A percentile compares a stretch with the other conserved stretches of the same genome.
These are phyloP conservation scores for Ganaspis sp. DNA, from an alignment of 1,140 invertebrate species.

Conservation along the genomic window DNA sequence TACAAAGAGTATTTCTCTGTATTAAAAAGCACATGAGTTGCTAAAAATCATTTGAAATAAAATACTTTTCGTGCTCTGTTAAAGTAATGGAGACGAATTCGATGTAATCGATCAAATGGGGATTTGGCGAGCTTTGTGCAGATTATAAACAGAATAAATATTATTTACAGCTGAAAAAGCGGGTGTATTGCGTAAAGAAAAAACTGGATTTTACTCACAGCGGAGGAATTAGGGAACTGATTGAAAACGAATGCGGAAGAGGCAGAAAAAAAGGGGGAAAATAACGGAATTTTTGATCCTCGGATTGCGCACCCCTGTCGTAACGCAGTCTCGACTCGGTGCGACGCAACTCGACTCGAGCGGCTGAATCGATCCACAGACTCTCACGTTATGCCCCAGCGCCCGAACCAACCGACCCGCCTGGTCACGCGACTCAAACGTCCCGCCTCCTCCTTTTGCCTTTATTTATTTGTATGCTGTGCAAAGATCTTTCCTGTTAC, in stretches of 20 bases:
- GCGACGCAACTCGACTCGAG: conserved; percentile 65
- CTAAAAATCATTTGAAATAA: background rate
- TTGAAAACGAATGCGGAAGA: background rate
- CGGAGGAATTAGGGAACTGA: background rate
- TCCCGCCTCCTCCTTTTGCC: conserved; percentile 48
- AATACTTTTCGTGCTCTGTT: background rate
- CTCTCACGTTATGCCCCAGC: conserved; percentile 55
- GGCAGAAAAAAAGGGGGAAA: background rate
- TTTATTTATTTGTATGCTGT: conserved; percentile 37
- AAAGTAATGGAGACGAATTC: background rate
- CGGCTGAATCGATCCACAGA: conserved; percentile 73
- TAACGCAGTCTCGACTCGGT: conserved; percentile 66
- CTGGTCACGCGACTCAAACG: conserved; percentile 72
- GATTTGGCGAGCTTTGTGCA: background rate
- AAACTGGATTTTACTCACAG: background rate
- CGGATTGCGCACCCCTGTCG: conserved; percentile 38
- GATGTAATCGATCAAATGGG: background rate
- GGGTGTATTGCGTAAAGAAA: background rate
- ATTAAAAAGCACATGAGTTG: no score
- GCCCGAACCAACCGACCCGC: conserved; percentile 57
- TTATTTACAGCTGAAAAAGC: conserved; percentile 10
- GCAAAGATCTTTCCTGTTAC: conserved; percentile 19
- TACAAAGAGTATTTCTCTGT: no score
- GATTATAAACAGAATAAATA: background rate
- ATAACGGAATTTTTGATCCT: conserved; percentile 20